Base-by-base conservation (phyloP, 1,140 invertebrate genomes). In the Sweltsa coloradensis region DNA sequence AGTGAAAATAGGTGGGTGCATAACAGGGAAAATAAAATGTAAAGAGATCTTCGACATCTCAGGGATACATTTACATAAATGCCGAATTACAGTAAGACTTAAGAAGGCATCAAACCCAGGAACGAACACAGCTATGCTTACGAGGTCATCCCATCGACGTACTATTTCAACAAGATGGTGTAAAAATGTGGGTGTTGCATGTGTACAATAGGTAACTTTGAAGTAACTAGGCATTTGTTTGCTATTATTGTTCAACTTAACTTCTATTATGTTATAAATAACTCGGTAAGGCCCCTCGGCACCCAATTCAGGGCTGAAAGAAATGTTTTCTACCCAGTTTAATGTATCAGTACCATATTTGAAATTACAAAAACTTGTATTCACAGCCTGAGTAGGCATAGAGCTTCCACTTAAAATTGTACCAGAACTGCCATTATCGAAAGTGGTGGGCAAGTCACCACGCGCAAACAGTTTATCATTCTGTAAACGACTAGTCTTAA, bases 191-290 rank as follows among this genome's bases (percentile, higher is more conserved):
- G 77, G 75, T 0, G 81, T 83, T 0, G 79, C 76, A 60, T 87
- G 84, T 2, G 81, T 84, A n/a, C 72, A 79, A 31, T 81, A 74
- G 0, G 81, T 84, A 1, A 80, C 70, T n/a, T n/a, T n/a, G n/a
- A n/a, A 40, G 52, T 61, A 16, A 29, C 52, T 50, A 40, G 55
- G 45, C 18, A 31, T 13, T 1, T 41, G 43, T 34, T 27, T 51
- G 62, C 41, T 54, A 53, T 23, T 45, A 34, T 34, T 24, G 41
- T 64, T 21, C 65, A n/a, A n/a, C n/a, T n/a, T n/a, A n/a, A n/a
- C 67, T 60, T 57, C 64, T 25, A 78, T 59, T 21, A 78, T 74
- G 56, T 81, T 76, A 45, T 82, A 79, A 31, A 84, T 68, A 5
- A 85, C 72, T 50, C 72, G 61, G 53, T 83, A 82, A 2, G 71